phyloP scores from a whole-genome alignment of 2,888 invertebrate genomes.

The Cheilosia pagana region DNA sequence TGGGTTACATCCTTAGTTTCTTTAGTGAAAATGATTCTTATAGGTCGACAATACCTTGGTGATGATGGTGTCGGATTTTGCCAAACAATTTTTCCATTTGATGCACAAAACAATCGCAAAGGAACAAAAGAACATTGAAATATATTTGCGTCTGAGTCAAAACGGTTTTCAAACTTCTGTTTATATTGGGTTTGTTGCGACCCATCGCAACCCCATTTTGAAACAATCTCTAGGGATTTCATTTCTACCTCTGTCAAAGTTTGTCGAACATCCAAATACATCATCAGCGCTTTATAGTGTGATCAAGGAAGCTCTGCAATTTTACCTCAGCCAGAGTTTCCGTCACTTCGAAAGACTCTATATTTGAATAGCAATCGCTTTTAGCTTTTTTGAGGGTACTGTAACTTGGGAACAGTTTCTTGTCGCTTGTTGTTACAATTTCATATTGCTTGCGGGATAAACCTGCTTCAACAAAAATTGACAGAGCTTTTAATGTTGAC shows the following conservation, averaged over 20 bases:
- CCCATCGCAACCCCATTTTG: slow-evolving; percentile 16
- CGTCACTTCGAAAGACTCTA: neutral
- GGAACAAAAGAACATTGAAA: no score
- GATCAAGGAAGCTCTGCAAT: slow-evolving; percentile 8
- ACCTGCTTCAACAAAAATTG: slow-evolving; percentile 25
- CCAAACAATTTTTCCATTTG: no score
- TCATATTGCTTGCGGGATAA: slow-evolving; percentile 14
- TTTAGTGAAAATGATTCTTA: no score
- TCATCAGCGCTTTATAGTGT: neutral
- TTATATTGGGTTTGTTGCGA: slow-evolving; percentile 13
- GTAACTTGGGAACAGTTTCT: slow-evolving; percentile 1
- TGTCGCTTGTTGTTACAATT: slow-evolving; percentile 14
- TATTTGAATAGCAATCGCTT: neutral
- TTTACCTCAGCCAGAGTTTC: slow-evolving; percentile 9
- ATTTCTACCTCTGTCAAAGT: neutral
- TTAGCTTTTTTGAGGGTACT: slow-evolving; percentile 9
- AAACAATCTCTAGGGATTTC: neutral
- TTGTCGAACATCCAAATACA: slow-evolving; percentile 9
- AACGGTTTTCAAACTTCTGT: slow-evolving; percentile 18
- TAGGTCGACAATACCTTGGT: no score
- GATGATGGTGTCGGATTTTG: no score
- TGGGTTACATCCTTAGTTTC: no score
- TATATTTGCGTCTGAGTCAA: slow-evolving; percentile 5
- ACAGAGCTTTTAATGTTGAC: neutral
- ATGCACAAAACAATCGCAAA: no score